Conservation (phyloP, 2,113 vertebrate species). For the Paracanthobrama guichenoti region DNA sequence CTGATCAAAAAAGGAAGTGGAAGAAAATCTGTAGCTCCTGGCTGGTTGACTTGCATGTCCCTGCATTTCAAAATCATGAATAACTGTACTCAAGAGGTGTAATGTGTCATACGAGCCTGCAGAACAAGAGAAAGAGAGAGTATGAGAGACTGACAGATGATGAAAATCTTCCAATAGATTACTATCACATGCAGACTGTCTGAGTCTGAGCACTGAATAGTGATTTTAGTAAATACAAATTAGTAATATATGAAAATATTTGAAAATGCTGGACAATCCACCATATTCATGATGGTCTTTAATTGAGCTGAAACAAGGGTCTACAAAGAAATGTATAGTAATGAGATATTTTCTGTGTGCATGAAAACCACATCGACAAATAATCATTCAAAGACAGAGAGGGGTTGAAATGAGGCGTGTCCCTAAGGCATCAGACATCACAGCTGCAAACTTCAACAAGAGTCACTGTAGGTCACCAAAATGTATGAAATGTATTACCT, state of each 20-base stretch:
- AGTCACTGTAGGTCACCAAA: slow-evolving; percentile 2
- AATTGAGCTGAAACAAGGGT: neutral
- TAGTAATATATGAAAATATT: neutral
- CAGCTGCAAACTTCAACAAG: slow-evolving; percentile 14
- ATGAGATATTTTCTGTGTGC: neutral
- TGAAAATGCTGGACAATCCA: neutral
- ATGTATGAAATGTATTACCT: slow-evolving; percentile 15
- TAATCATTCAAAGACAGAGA: slow-evolving; percentile 7
- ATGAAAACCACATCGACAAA: neutral
- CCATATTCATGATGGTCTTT: neutral
- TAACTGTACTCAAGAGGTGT: neutral
- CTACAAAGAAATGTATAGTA: neutral
- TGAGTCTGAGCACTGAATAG: neutral
- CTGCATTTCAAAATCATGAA: neutral
- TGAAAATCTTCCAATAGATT: neutral
- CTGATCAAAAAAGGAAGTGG: neutral
- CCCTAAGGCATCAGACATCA: slow-evolving; percentile 19
- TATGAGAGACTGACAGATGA: neutral
- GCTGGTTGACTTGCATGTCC: neutral
- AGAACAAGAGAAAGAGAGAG: neutral
- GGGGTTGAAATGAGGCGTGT: neutral
- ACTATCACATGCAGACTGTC: neutral
- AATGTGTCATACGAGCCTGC: neutral
- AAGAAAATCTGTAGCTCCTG: neutral
- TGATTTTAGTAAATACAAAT: neutral